Evolutionary conservation across 2,888 invertebrate genomes (phyloP).

Genomic region (Ormyrus pomaceus): DNA sequence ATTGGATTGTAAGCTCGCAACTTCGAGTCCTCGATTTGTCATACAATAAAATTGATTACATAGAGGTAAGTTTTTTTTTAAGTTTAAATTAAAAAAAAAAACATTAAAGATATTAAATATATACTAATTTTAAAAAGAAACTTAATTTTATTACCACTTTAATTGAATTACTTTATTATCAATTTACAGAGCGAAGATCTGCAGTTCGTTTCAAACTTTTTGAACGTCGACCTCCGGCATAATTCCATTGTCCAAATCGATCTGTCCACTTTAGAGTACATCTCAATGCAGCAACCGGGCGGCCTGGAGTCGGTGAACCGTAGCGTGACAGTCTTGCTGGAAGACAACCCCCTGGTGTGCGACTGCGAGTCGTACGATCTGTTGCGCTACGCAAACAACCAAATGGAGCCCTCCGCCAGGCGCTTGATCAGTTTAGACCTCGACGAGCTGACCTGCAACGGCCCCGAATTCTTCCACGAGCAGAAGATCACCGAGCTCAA

Average conservation of each 20-base stretch:
- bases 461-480: conserved; percentile 68
- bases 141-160: background rate
- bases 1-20: conserved; percentile 79
- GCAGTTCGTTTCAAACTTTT: conserved; percentile 66
- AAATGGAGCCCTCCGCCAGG: conserved; percentile 70
- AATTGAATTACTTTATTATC: background rate
- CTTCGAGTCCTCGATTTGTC: conserved; percentile 82
- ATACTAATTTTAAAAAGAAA: background rate
- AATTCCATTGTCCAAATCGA: conserved; percentile 76
- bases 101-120: background rate
- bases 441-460: conserved; percentile 75
- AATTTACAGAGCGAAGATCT: conserved; percentile 59
- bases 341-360: conserved; percentile 80
- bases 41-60: conserved; percentile 79
- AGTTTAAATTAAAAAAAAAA: background rate
- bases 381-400: conserved; percentile 76
- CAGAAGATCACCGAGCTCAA: conserved; percentile 65
- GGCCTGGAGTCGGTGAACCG: conserved; percentile 18
- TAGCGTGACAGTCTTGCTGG: conserved; percentile 75
- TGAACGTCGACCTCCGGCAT: conserved; percentile 77
- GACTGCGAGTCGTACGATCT: conserved; percentile 79
- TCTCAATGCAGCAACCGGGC: conserved; percentile 42
- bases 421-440: conserved; percentile 71
- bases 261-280: conserved; percentile 20
- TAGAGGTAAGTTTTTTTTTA: conserved; percentile 76